These are phyloP conservation scores for Chaenogobius annularis DNA, from an alignment of 2,113 vertebrate genomes.

Conservation along the genomic window DNA sequence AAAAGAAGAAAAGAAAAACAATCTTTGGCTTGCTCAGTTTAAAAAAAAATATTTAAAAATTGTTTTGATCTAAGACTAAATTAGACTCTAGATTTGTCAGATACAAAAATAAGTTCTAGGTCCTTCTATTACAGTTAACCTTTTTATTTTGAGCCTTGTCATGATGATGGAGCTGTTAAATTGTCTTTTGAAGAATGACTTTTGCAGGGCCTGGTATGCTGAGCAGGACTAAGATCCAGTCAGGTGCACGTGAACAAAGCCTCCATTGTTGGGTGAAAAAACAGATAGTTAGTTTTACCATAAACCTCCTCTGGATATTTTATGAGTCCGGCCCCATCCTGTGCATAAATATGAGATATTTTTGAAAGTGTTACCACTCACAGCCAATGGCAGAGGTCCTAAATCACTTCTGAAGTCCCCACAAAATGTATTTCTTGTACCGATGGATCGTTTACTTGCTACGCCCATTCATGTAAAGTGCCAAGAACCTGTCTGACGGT, in stretches of 20 bases:
- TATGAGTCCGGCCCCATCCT: slow-evolving; percentile 40
- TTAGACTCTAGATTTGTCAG: no score
- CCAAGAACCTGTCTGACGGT: slow-evolving; percentile 57
- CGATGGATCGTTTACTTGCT: slow-evolving; percentile 51
- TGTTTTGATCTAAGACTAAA: no score
- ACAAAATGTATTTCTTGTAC: slow-evolving; percentile 52
- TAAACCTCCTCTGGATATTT: slow-evolving; percentile 46
- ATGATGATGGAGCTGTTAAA: slow-evolving; percentile 27
- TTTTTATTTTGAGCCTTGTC: slow-evolving; percentile 17
- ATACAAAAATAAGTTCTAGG: no score
- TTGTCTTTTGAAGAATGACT: slow-evolving; percentile 17
- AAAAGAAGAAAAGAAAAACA: no score
- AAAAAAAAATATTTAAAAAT: no score
- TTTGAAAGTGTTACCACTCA: slow-evolving; percentile 39
- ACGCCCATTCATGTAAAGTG: slow-evolving; percentile 30
- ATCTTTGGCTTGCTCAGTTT: no score
- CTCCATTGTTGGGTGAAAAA: slow-evolving; percentile 43
- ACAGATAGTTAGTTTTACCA: slow-evolving; percentile 45
- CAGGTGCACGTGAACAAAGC: slow-evolving; percentile 58
- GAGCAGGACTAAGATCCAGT: slow-evolving; percentile 28
- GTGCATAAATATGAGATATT: slow-evolving; percentile 46
- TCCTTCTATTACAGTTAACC: no score
- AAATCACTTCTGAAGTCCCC: slow-evolving; percentile 47
- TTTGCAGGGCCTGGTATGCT: slow-evolving; percentile 24
- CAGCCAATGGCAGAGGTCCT: slow-evolving; percentile 14